These are phyloP conservation scores for Serranus cabrilla DNA, from an alignment of 2,797 vertebrate genomes.

Conservation along the genomic window DNA sequence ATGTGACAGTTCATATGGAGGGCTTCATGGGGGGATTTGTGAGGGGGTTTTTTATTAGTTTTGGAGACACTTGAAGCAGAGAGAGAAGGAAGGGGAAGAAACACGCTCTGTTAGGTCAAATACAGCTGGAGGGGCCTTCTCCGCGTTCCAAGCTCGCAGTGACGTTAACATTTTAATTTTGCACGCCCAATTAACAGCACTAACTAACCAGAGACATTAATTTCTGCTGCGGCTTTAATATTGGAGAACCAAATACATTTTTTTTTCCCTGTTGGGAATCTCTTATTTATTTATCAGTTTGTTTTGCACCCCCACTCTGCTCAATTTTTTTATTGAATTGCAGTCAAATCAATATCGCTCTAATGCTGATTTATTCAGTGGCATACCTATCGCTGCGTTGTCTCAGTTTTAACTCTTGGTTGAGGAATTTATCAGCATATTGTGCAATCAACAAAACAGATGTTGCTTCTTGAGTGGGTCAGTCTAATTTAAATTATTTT, in stretches of 20 bases:
- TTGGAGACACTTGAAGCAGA: slow-evolving; percentile 84
- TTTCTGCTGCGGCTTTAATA: slow-evolving; percentile 74
- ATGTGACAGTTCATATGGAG: slow-evolving; percentile 93
- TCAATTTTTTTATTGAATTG: slow-evolving; percentile 62
- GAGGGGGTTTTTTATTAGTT: slow-evolving; percentile 83
- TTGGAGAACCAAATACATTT: slow-evolving; percentile 61
- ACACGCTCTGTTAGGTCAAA: slow-evolving; percentile 82
- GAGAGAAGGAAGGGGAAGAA: slow-evolving; percentile 69
- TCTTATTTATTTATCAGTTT: slow-evolving; percentile 71
- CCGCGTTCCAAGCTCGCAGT: slow-evolving; percentile 56
- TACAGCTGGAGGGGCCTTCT: slow-evolving; percentile 62
- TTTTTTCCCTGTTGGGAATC: slow-evolving; percentile 62
- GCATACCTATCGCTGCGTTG: slow-evolving; percentile 52
- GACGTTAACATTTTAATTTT: slow-evolving; percentile 84
- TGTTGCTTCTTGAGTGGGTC: slow-evolving; percentile 12
- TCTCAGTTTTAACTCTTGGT: slow-evolving; percentile 46
- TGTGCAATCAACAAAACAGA: slow-evolving; percentile 40
- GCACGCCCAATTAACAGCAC: slow-evolving; percentile 82
- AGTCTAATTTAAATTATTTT: slow-evolving; percentile 23
- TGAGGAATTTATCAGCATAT: slow-evolving; percentile 38
- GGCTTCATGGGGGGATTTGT: slow-evolving; percentile 86
- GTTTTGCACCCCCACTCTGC: slow-evolving; percentile 35
- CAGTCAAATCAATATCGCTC: slow-evolving; percentile 71
- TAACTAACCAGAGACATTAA: slow-evolving; percentile 84
- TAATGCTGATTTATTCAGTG: slow-evolving; percentile 77